Evolutionary conservation across 2,113 vertebrate species (phyloP).

Genomic region (Macquaria ambigua): DNA sequence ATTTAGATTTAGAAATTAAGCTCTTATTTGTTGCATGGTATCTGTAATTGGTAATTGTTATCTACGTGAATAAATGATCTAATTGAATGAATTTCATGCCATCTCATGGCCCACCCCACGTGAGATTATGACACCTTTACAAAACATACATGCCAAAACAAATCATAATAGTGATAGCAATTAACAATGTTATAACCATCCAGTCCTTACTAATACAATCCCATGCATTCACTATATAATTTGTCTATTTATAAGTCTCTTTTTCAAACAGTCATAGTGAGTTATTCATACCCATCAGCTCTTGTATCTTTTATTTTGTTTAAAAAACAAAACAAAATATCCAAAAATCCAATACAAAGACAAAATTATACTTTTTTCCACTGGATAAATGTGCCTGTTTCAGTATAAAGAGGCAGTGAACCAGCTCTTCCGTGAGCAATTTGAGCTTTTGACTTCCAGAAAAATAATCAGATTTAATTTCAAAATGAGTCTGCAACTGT

Average conservation of each 20-base stretch:
- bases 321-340: not conserved
- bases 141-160: not conserved
- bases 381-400: not conserved
- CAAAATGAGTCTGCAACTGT: not conserved
- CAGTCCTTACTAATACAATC: not conserved
- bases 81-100: not conserved
- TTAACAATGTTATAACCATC: not conserved
- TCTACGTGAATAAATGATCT: not conserved
- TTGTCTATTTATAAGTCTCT: not conserved
- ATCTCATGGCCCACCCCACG: not conserved
- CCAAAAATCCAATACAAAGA: not conserved
- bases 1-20: not conserved
- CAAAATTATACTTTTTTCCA: not conserved
- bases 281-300: not conserved
- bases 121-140: not conserved
- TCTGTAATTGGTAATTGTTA: not conserved
- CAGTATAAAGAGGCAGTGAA: not conserved
- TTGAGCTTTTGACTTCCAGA: not conserved
- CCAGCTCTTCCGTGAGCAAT: no score
- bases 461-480: not conserved
- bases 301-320: not conserved
- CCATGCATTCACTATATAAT: not conserved
- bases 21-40: not conserved
- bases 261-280: not conserved
- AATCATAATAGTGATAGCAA: not conserved